phyloP scores from a whole-genome alignment of 1,140 invertebrate species.

The Apis mellifera region DNA sequence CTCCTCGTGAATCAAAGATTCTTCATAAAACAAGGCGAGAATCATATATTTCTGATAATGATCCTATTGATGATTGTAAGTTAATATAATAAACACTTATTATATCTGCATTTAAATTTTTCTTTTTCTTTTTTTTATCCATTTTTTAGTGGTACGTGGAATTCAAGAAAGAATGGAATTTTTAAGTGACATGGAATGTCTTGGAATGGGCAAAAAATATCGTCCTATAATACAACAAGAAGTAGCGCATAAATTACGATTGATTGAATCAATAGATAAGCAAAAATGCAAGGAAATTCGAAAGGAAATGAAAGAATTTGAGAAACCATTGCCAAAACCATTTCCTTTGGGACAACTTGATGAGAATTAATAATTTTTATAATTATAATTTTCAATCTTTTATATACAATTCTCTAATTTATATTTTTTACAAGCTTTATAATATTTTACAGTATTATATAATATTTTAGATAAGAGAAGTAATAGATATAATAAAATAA shows the following conservation, averaged over 20 bases:
- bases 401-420: not conserved
- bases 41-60: constrained; percentile 48
- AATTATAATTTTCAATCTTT: not conserved
- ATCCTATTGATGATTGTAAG: constrained; percentile 74
- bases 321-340: constrained; percentile 72
- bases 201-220: constrained; percentile 80
- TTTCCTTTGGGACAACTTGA: constrained; percentile 75
- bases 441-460: not conserved
- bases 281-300: constrained; percentile 64
- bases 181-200: constrained; percentile 78
- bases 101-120: not conserved
- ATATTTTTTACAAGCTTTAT: constrained; percentile 13
- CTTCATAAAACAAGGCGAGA: constrained; percentile 60
- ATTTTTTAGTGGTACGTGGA: constrained; percentile 73
- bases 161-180: constrained; percentile 80
- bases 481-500: not conserved
- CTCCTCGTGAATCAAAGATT: constrained; percentile 69
- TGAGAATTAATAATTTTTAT: constrained; percentile 42
- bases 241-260: constrained; percentile 78
- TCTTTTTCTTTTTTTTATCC: not conserved
- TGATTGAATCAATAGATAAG: constrained; percentile 75
- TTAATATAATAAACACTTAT: no score
- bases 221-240: constrained; percentile 79
- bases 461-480: constrained; percentile 1
- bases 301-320: constrained; percentile 68